A percentile compares a stretch with the other conserved stretches of the same genome.
Conservation (phyloP, 35 echinoderm and acorn worm species). For the Strongylocentrotus purpuratus region DNA sequence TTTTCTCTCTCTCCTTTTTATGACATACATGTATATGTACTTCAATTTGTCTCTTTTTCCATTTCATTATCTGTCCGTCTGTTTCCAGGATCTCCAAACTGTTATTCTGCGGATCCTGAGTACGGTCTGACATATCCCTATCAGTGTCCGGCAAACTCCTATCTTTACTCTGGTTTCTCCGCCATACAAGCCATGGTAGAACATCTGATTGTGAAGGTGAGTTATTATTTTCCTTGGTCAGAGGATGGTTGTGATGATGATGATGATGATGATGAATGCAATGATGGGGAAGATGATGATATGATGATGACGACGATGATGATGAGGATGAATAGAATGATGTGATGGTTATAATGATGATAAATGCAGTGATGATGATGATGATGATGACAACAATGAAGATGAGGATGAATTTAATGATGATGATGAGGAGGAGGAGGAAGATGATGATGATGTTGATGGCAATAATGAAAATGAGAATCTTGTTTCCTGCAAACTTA, state of each 20-base stretch:
- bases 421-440: too few species aligned
- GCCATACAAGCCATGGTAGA: constrained; percentile 55
- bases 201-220: constrained; percentile 62
- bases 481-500: too few species aligned
- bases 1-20: too few species aligned
- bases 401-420: too few species aligned
- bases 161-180: constrained; percentile 64
- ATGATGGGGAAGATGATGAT: neutral
- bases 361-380: too few species aligned
- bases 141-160: constrained; percentile 44
- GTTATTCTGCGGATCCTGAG: neutral
- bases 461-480: neutral
- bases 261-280: neutral
- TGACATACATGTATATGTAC: too few species aligned
- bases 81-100: neutral
- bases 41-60: neutral
- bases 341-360: neutral
- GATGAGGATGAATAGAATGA: neutral
- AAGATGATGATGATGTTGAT: too few species aligned
- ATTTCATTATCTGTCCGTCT: neutral
- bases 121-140: neutral
- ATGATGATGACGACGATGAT: neutral
- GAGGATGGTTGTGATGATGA: neutral
- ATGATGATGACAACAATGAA: too few species aligned
- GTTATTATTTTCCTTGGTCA: constrained; percentile 16